Evolutionary conservation across 1,140 invertebrate genomes (phyloP).

Genomic region (Caenorhabditis brenneri): DNA sequence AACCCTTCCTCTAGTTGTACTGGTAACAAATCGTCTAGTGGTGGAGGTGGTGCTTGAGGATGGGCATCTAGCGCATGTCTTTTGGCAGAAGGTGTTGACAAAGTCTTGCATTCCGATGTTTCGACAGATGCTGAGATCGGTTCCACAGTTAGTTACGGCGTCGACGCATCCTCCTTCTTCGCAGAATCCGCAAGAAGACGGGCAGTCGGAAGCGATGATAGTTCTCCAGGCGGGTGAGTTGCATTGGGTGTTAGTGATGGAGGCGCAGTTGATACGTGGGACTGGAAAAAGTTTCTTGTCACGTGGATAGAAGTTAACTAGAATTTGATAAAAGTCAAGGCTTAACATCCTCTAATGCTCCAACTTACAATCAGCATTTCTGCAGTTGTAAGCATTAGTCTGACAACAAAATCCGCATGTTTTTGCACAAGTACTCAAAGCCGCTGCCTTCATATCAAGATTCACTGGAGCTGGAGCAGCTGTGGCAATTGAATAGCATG

Average conservation of each 20-base stretch:
- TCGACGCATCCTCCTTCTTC: neutral
- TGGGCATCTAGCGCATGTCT: neutral
- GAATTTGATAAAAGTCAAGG: too few species aligned
- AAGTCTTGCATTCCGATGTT: neutral
- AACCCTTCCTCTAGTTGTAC: too few species aligned
- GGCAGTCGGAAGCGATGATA: neutral
- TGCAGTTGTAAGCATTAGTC: neutral
- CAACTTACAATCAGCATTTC: neutral
- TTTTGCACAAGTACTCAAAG: neutral
- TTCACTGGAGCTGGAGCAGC: neutral
- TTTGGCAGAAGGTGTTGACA: neutral
- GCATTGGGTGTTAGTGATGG: neutral
- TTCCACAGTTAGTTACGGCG: neutral
- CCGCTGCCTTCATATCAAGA: neutral
- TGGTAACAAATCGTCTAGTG: too few species aligned
- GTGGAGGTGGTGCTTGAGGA: neutral
- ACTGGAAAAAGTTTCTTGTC: neutral
- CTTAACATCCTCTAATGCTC: neutral
- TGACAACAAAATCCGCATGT: conserved; percentile 5
- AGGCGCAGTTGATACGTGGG: neutral
- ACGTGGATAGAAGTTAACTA: too few species aligned
- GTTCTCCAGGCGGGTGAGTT: neutral
- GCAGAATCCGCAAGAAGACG: neutral
- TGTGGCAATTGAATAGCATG: neutral
- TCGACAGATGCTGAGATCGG: neutral